phyloP scores from a whole-genome alignment of 2,888 invertebrate species.

The Kryphioiulus occultus region DNA sequence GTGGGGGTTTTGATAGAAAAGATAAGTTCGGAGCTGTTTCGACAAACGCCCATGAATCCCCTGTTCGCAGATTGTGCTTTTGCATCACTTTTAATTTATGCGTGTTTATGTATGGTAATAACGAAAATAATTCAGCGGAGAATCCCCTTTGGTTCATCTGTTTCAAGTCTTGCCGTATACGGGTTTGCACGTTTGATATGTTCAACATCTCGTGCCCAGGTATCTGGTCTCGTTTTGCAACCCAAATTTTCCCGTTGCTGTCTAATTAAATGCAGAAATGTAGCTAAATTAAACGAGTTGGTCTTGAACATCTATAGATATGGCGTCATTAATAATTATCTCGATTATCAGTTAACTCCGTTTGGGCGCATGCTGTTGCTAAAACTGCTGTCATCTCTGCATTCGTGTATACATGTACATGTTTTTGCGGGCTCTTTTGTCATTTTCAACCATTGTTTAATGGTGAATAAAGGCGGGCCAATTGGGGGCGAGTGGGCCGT shows the following conservation, averaged over 20 bases:
- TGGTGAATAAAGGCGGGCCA: neutral
- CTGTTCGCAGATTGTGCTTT: constrained; percentile 13
- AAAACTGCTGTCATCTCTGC: constrained; percentile 1
- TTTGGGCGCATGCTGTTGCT: neutral
- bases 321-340: constrained; percentile 41
- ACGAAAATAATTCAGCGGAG: neutral
- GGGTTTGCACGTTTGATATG: neutral
- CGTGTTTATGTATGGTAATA: constrained; percentile 19
- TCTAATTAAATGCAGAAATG: constrained; percentile 37
- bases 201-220: neutral
- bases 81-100: constrained; percentile 21
- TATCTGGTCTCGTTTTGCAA: neutral
- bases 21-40: neutral
- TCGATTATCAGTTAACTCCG: constrained; percentile 37
- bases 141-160: neutral
- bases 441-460: constrained; percentile 20
- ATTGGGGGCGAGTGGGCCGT: constrained; percentile 23
- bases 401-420: neutral
- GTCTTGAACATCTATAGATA: neutral
- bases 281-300: constrained; percentile 42
- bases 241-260: neutral
- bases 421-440: neutral
- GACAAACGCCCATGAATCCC: constrained; percentile 39
- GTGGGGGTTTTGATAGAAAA: constrained; percentile 3
- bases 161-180: neutral